Conservation (phyloP, 2,113 vertebrate species). For the Ibidorhyncha struthersii region DNA sequence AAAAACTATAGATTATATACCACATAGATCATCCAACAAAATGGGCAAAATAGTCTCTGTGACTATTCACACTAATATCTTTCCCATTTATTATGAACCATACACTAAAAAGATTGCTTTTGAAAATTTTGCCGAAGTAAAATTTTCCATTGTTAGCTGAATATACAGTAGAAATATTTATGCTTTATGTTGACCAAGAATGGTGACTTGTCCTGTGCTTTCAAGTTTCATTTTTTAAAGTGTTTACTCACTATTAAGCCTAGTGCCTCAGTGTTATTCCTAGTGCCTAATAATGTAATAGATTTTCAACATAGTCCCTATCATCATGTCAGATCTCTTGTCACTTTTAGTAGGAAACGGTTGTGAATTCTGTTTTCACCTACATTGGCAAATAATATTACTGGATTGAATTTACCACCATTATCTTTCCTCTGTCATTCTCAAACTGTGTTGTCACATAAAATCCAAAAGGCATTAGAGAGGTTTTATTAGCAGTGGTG, state of each 20-base stretch:
- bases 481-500: neutral
- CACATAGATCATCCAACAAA: neutral
- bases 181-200: neutral
- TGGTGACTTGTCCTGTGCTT: neutral
- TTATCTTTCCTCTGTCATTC: neutral
- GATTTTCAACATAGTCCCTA: neutral
- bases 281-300: neutral
- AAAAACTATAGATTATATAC: neutral
- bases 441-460: neutral
- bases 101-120: neutral
- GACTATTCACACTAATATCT: neutral
- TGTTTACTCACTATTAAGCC: neutral
- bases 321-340: neutral
- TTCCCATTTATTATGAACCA: neutral
- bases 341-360: neutral
- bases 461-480: neutral
- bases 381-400: neutral
- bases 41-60: neutral
- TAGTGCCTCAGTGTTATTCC: neutral
- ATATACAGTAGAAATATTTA: neutral
- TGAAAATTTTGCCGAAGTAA: neutral
- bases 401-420: neutral
- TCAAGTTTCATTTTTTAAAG: neutral
- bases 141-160: neutral
- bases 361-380: neutral